A percentile compares a stretch with the other conserved stretches of the same genome.
phyloP scores from a whole-genome alignment of 2,113 vertebrate genomes.

The Upupa epops region DNA sequence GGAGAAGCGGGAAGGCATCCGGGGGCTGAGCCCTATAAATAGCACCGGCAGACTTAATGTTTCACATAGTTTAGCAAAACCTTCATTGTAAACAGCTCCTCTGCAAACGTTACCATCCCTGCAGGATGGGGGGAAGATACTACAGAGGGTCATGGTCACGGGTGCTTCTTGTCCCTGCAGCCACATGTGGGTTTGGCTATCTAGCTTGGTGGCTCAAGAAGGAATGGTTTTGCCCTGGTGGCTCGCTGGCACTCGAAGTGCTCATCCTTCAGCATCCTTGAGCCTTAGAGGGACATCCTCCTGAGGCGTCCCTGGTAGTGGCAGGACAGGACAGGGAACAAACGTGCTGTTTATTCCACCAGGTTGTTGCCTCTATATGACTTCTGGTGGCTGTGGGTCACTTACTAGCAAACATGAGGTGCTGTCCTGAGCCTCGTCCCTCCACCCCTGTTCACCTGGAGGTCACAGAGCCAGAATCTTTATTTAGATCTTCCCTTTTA shows the following conservation, averaged over 20 bases:
- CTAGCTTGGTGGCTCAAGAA: not conserved
- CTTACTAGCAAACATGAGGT: not conserved
- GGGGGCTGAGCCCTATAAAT: not conserved
- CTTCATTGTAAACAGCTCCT: not conserved
- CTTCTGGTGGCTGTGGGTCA: fast-evolving
- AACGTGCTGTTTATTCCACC: not conserved
- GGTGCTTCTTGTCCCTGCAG: not conserved
- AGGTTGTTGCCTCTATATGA: fast-evolving
- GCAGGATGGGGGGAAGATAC: fast-evolving
- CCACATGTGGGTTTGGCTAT: not conserved
- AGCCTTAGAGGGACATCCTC: fast-evolving
- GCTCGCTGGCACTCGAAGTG: too few relatives aligned
- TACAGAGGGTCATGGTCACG: fast-evolving
- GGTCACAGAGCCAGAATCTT: not conserved
- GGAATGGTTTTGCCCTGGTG: not conserved
- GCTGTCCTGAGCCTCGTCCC: not conserved
- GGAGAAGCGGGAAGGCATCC: not conserved
- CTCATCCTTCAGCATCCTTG: not conserved
- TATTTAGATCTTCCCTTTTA: not conserved
- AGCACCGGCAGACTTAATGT: not conserved
- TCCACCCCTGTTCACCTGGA: fast-evolving
- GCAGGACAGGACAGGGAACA: not conserved
- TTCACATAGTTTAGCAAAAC: not conserved
- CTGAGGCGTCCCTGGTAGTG: fast-evolving
- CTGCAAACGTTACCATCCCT: not conserved